Conservation (phyloP, 2,888 invertebrate genomes). For the Pollenia angustigena region DNA sequence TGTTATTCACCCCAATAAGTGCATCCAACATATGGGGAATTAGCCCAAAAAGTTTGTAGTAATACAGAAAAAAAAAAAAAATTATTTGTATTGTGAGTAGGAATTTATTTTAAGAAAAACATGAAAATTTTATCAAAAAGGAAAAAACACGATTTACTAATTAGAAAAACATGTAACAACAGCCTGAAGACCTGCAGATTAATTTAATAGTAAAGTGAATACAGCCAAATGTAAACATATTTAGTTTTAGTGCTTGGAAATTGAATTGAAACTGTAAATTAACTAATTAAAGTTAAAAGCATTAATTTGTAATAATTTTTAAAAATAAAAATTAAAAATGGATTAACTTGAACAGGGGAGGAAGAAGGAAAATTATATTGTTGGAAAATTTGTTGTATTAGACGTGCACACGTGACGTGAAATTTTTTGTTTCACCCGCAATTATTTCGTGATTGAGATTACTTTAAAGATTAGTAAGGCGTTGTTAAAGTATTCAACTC, state of each 20-base stretch:
- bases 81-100: background rate
- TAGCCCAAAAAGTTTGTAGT: constrained; percentile 30
- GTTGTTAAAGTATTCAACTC: no score
- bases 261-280: constrained; percentile 43
- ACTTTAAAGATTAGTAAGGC: no score
- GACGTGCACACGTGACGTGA: background rate
- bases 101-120: background rate
- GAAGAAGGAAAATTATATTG: background rate
- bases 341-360: background rate
- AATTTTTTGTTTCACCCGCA: no score
- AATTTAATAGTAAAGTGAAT: constrained; percentile 2
- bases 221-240: background rate
- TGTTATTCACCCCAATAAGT: constrained; percentile 71
- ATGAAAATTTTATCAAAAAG: background rate
- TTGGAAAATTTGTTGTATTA: background rate
- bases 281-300: constrained; percentile 56
- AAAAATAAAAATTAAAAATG: background rate
- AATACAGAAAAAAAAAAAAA: constrained; percentile 1
- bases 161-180: constrained; percentile 46
- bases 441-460: no score
- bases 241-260: constrained; percentile 14
- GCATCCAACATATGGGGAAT: constrained; percentile 62
- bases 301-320: constrained; percentile 48
- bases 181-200: constrained; percentile 31
- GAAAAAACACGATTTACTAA: constrained; percentile 35